Base-by-base conservation (phyloP, 2,797 vertebrate genomes). In the Chelonia mydas region DNA sequence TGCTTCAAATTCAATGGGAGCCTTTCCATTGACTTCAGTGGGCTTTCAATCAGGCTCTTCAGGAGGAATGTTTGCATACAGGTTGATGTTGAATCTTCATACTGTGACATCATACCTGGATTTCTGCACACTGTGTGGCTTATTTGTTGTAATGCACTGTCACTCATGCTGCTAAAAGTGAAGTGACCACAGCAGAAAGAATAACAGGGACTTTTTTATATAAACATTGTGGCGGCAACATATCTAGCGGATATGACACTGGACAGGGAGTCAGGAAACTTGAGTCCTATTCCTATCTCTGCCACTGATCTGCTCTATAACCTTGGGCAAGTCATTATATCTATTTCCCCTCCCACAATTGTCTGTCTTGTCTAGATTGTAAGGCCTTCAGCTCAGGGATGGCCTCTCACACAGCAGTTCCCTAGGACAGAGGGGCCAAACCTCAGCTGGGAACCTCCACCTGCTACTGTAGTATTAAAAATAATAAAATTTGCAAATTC, bases 1-100 rank as follows among this genome's bases (percentile, higher is more conserved):
- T 78, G 81, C 51, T 94, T 86, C 87, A 89, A 94, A 91, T 33
- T 49, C 91, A 92, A 95, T 57, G 90, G 81, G 77, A 87, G 89
- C 50, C 84, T 95, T 92, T 90, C 87, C 51, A 83, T 33, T 28
- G 81, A 95, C 17, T 25, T 93, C 93, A 90, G 94, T 55, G 47
- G 65, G 21, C n/a, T 93, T 25, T 77, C 81, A 92, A 53, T 72
- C 5, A 96, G 92, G 86, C 54, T 81, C 61, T 88, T 95, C 55
- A 80, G 80, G 37, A 83, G 15, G 17, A 97, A 90, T 81, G 87
- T 82, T 59, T 74, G 77, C 41, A 89, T 85, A 77, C 90, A 95
- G 94, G 47, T 23, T 45, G 0, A 74, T 81, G 54, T 1, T 89
- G 89, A 83, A 78, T 88, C 17, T 76, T 91, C 81, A 79, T 90